A percentile compares a stretch with the other conserved stretches of the same genome.
phyloP scores from a whole-genome alignment of 92 coral and sea anemone species.

The Scolanthus callimorphus region DNA sequence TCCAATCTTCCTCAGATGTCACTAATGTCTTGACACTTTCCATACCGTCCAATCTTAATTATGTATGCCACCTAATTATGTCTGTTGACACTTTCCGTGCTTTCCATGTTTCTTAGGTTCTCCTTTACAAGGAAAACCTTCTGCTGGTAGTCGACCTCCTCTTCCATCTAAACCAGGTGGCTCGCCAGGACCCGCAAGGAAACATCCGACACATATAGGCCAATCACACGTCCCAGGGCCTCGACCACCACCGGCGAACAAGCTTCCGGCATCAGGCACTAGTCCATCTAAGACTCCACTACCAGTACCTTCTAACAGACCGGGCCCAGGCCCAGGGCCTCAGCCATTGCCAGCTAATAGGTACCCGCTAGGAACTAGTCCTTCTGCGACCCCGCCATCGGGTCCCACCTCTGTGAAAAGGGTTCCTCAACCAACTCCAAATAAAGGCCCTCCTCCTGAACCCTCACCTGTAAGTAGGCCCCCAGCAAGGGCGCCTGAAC shows the following conservation, averaged over 20 bases:
- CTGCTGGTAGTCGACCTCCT: background rate
- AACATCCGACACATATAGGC: background rate
- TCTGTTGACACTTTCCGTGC: no score
- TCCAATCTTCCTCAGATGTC: no score
- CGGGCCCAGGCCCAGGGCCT: no score
- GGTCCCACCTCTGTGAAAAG: background rate
- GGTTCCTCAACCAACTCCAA: no score
- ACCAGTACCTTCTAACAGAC: background rate
- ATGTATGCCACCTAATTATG: no score
- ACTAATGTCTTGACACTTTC: no score
- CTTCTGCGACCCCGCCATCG: background rate
- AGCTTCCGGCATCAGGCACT: background rate
- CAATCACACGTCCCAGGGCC: background rate
- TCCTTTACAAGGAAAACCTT: background rate
- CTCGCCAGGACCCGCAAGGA: background rate
- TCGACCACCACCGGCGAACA: background rate
- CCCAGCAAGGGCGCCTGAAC: background rate
- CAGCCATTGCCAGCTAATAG: conserved; percentile 1
- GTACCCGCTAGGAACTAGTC: no score
- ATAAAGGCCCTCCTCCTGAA: background rate
- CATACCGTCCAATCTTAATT: no score
- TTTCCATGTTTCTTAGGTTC: no score
- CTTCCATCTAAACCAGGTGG: no score
- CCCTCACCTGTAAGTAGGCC: background rate
- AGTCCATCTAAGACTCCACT: no score